Evolutionary conservation across 2,797 vertebrate genomes (phyloP), one percentile per base, ranked within the genome.

Genomic region (Myiotriccus ornatus): DNA sequence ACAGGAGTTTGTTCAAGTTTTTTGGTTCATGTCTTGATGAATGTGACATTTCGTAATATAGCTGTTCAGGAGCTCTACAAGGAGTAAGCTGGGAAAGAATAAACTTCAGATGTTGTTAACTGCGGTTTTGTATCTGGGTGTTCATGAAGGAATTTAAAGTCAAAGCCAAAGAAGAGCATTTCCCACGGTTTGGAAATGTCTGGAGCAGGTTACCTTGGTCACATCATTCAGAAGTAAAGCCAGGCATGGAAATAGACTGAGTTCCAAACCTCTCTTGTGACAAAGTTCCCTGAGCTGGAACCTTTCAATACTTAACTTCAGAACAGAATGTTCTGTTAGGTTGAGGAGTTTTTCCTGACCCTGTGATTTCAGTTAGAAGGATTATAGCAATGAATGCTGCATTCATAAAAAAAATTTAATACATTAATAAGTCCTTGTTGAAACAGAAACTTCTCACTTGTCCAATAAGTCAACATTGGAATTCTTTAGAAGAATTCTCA

Each of bases 361-460:
- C 68, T 64, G 13, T 71, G 57, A 46, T 65, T 92, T 81, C 74
- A 81, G 62, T 46, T 88, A 69, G 14, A 81, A 88, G 62, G 44
- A 90, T 73, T 90, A 84, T 14, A 84, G 64, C 56, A 88, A 88
- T 78, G 86, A 96, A 95, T 77, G 53, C 56, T 52, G 44, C 34
- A 78, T 87, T 92, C 49, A 89, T 59, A 50, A 77, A 64, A 65
- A 82, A 8, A 6, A 49, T 24, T 20, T 52, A 57, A 53, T 65
- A 70, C 7, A 6, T 92, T 10, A 90, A 73, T 68, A 84, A 79
- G 43, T 92, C 25, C n/a, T 52, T 78, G 37, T 75, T 89, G 60
- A 84, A 93, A 60, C 12, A 74, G 55, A 60, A 89, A 47, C 32
- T 78, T 75, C 34, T 68, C 53, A 78, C 28, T 86, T 46, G 7